These are phyloP conservation scores for Drosophila triauraria DNA, from an alignment of 1,140 invertebrate genomes.

Conservation along the genomic window DNA sequence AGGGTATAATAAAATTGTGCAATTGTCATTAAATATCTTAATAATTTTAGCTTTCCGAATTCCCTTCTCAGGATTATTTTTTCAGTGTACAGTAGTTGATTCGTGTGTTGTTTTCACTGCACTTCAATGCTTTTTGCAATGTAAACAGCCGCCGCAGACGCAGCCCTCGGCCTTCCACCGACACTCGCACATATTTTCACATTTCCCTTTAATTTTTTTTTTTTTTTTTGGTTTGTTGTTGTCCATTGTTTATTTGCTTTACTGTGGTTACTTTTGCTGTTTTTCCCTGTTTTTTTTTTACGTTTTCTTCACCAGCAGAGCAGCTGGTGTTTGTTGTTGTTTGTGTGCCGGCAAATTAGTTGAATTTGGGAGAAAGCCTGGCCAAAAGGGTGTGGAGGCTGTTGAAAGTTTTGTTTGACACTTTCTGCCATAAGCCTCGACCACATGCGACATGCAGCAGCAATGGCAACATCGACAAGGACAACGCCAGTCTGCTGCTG, in stretches of 20 bases:
- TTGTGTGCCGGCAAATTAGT: slow-evolving; percentile 68
- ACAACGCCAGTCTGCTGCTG: slow-evolving; percentile 36
- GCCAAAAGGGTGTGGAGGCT: slow-evolving; percentile 33
- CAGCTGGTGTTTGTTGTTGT: slow-evolving; percentile 52
- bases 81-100: slow-evolving; percentile 35
- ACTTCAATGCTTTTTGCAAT: slow-evolving; percentile 83
- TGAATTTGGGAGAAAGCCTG: slow-evolving; percentile 57
- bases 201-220: slow-evolving; percentile 37
- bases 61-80: background rate
- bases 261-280: slow-evolving; percentile 70
- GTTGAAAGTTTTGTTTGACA: slow-evolving; percentile 65
- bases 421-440: slow-evolving; percentile 59
- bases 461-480: slow-evolving; percentile 32
- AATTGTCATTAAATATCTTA: too few species aligned
- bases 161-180: slow-evolving; percentile 22
- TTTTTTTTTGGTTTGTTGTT: slow-evolving; percentile 23
- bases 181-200: slow-evolving; percentile 68
- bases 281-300: slow-evolving; percentile 46
- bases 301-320: slow-evolving; percentile 10
- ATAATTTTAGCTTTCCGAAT: too few species aligned
- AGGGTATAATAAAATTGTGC: too few species aligned
- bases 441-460: slow-evolving; percentile 65
- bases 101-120: slow-evolving; percentile 73
- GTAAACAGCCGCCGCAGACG: slow-evolving; percentile 66
- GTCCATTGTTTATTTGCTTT: slow-evolving; percentile 71